Percentiles rank a stretch among this genome's conserved stretches.
These are phyloP conservation scores for Rhagologus leucostigma DNA, from an alignment of 2,113 vertebrate genomes.

Conservation along the genomic window DNA sequence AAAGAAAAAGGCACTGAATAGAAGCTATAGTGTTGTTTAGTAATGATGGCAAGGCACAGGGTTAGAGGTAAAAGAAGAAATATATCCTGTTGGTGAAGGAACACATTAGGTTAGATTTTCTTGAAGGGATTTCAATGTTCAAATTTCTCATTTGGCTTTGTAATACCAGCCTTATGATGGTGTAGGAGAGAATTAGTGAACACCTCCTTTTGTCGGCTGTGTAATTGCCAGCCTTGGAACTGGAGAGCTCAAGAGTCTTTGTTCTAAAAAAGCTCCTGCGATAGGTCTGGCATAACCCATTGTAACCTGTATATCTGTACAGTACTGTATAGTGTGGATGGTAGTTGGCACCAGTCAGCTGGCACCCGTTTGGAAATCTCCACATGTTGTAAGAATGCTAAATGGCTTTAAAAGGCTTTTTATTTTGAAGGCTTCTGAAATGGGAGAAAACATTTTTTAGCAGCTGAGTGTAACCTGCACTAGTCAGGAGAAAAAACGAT, in stretches of 20 bases:
- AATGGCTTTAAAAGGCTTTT: not conserved
- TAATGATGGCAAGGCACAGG: not conserved
- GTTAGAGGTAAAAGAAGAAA: not conserved
- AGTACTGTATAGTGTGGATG: too few relatives aligned
- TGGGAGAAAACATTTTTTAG: not conserved
- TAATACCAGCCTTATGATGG: not conserved
- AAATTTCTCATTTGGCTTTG: not conserved
- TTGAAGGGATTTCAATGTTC: not conserved
- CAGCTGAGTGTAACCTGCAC: not conserved
- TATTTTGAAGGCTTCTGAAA: not conserved
- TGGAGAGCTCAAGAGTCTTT: not conserved
- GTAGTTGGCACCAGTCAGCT: not conserved
- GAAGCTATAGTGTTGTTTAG: not conserved
- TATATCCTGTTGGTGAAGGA: not conserved
- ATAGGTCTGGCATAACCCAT: not conserved
- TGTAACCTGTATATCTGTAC: not conserved
- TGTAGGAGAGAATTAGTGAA: not conserved
- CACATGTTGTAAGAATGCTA: accelerated
- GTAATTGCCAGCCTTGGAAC: not conserved
- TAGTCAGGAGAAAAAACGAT: not conserved
- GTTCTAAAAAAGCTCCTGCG: not conserved
- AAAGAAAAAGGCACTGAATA: not conserved
- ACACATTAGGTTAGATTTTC: not conserved
- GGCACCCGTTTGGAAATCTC: not conserved
- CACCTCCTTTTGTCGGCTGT: not conserved